phyloP scores from a whole-genome alignment of 37 sponge, comb jelly and placozoan genomes.

The Aplysina aerophoba region DNA sequence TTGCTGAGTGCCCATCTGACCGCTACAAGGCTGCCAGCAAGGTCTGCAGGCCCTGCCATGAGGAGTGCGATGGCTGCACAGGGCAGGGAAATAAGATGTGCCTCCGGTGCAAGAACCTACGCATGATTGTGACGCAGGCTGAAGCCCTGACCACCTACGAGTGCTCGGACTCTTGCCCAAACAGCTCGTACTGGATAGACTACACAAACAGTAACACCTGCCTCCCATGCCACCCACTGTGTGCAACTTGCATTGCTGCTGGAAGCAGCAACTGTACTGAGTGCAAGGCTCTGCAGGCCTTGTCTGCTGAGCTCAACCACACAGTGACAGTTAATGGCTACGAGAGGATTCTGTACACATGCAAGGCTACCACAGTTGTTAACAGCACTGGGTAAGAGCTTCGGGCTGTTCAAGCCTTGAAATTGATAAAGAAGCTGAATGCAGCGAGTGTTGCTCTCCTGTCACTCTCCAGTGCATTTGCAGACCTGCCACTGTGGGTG shows the following conservation, averaged over 20 bases:
- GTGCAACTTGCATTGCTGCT: constrained; percentile 37
- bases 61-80: constrained; percentile 48
- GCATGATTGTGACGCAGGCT: not conserved
- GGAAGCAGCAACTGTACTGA: constrained; percentile 49
- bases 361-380: no score
- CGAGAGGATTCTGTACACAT: no score
- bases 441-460: no score
- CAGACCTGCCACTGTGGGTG: no score
- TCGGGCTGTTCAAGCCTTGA: no score
- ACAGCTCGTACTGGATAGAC: not conserved
- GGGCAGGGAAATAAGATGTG: constrained; percentile 35
- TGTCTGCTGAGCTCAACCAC: no score
- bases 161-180: not conserved
- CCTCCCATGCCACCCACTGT: not conserved
- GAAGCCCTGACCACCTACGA: not conserved
- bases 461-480: no score
- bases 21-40: not conserved
- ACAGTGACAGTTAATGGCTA: no score
- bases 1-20: not conserved
- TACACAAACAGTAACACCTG: not conserved
- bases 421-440: no score
- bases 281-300: constrained; percentile 3
- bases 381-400: no score
- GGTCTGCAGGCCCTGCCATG: constrained; percentile 44
- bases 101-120: constrained; percentile 26